phyloP scores from a whole-genome alignment of 2,113 vertebrate genomes.

The Siniperca knerii region DNA sequence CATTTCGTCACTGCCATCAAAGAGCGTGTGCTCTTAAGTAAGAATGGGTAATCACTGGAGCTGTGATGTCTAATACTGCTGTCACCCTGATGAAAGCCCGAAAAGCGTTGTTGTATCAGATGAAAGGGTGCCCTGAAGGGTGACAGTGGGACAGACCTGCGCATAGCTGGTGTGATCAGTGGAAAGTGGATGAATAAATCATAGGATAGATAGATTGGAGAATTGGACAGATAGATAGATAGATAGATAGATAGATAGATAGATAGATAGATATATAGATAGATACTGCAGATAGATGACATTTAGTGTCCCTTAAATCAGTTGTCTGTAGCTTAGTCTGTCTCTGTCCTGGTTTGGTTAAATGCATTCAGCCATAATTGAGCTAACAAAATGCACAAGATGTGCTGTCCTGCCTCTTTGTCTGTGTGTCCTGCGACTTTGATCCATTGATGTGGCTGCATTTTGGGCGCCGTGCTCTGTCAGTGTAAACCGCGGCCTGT shows the following conservation, averaged over 20 bases:
- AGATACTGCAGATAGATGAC: background rate
- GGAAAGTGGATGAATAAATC: slow-evolving; percentile 80
- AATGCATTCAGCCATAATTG: slow-evolving; percentile 9
- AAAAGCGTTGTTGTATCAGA: slow-evolving; percentile 59
- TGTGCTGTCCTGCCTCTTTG: slow-evolving; percentile 3
- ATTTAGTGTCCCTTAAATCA: slow-evolving; percentile 1
- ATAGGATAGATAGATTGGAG: slow-evolving; percentile 47
- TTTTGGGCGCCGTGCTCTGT: slow-evolving; percentile 3
- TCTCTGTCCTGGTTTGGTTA: background rate
- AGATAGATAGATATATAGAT: slow-evolving; percentile 10
- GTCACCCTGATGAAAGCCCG: slow-evolving; percentile 47
- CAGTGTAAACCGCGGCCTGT: slow-evolving; percentile 17
- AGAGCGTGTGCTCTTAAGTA: slow-evolving; percentile 28
- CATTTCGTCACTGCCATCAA: slow-evolving; percentile 40
- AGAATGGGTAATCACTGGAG: slow-evolving; percentile 31
- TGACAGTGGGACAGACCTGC: slow-evolving; percentile 37
- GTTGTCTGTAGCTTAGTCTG: background rate
- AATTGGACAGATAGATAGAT: slow-evolving; percentile 7
- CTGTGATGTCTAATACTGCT: slow-evolving; percentile 39
- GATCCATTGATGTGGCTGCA: slow-evolving; percentile 42
- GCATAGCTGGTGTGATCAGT: slow-evolving; percentile 61
- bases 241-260: slow-evolving; percentile 5
- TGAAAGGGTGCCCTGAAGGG: slow-evolving; percentile 49
- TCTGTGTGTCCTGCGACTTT: slow-evolving; percentile 34
- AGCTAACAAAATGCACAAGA: slow-evolving; percentile 11